A percentile compares a stretch with the other conserved stretches of the same genome.
phyloP scores from a whole-genome alignment of 1,140 invertebrate genomes.

The Amyelois transitella region DNA sequence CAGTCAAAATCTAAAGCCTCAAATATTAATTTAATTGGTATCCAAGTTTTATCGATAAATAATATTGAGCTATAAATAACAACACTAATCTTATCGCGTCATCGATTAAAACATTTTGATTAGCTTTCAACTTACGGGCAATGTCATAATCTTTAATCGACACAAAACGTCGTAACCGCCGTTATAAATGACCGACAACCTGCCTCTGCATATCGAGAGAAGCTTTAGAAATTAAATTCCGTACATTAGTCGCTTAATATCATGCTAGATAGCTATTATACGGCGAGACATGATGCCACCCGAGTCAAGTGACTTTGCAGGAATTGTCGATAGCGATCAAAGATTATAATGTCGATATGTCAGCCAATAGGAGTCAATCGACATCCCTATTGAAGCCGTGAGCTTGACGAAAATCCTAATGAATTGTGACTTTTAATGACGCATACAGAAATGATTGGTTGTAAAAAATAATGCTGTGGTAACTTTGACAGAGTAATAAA shows the following conservation, averaged over 20 bases:
- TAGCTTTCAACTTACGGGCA: slow-evolving; percentile 71
- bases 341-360: slow-evolving; percentile 65
- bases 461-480: slow-evolving; percentile 1
- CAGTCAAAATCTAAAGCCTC: not conserved
- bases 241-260: slow-evolving; percentile 66
- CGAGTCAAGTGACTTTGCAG: slow-evolving; percentile 69
- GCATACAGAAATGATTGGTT: slow-evolving; percentile 53
- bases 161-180: slow-evolving; percentile 57
- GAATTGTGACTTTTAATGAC: slow-evolving; percentile 70
- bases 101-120: slow-evolving; percentile 74
- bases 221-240: slow-evolving; percentile 65
- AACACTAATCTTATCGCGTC: slow-evolving; percentile 62
- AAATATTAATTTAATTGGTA: not conserved
- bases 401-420: slow-evolving; percentile 70
- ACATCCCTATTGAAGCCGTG: slow-evolving; percentile 68
- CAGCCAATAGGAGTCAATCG: slow-evolving; percentile 54
- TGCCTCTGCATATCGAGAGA: slow-evolving; percentile 39
- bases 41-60: not conserved
- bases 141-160: slow-evolving; percentile 59
- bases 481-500: not conserved
- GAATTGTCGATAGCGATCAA: slow-evolving; percentile 64
- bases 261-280: slow-evolving; percentile 60
- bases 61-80: slow-evolving; percentile 9
- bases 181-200: slow-evolving; percentile 35
- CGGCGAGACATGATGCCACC: slow-evolving; percentile 68